Evolutionary conservation across 2,888 invertebrate species (phyloP).

Genomic region (Pheosia gnoma): DNA sequence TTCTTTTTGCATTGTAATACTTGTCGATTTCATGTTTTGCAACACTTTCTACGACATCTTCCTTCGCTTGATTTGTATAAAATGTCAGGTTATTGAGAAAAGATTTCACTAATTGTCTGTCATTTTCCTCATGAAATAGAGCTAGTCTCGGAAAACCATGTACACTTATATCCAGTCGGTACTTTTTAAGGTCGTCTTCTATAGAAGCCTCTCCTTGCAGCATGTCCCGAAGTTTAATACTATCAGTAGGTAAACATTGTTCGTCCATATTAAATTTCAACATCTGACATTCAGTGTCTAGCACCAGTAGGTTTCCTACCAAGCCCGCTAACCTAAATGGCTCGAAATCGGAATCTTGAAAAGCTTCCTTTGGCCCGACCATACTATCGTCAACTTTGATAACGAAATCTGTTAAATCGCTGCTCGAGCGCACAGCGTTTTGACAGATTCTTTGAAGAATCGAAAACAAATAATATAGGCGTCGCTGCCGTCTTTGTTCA

Average conservation of each 20-base stretch:
- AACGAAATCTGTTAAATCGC: slow-evolving; percentile 6
- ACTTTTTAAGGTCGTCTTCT: slow-evolving; percentile 12
- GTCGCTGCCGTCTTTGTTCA: slow-evolving; percentile 16
- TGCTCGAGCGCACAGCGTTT: neutral
- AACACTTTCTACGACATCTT: slow-evolving; percentile 32
- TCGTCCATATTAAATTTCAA: slow-evolving; percentile 28
- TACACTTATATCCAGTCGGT: slow-evolving; percentile 27
- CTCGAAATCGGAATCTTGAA: slow-evolving; percentile 26
- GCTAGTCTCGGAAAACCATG: slow-evolving; percentile 23
- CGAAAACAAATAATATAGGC: slow-evolving; percentile 17
- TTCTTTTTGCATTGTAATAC: slow-evolving; percentile 8
- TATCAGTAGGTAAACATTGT: slow-evolving; percentile 13
- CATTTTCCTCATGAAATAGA: slow-evolving; percentile 15
- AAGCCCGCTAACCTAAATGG: slow-evolving; percentile 29
- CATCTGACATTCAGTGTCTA: slow-evolving; percentile 18
- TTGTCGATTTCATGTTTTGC: slow-evolving; percentile 29
- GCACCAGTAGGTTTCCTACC: slow-evolving; percentile 28
- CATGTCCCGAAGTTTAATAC: slow-evolving; percentile 15
- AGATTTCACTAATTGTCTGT: slow-evolving; percentile 14
- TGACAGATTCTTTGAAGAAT: slow-evolving; percentile 18
- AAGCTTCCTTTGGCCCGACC: slow-evolving; percentile 19
- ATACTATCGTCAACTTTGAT: slow-evolving; percentile 24
- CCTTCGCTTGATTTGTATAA: slow-evolving; percentile 38
- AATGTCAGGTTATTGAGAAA: slow-evolving; percentile 26
- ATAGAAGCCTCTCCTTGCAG: slow-evolving; percentile 10